Evolutionary conservation across 2,113 vertebrate genomes (phyloP).

Genomic region (Calyptomena viridis): DNA sequence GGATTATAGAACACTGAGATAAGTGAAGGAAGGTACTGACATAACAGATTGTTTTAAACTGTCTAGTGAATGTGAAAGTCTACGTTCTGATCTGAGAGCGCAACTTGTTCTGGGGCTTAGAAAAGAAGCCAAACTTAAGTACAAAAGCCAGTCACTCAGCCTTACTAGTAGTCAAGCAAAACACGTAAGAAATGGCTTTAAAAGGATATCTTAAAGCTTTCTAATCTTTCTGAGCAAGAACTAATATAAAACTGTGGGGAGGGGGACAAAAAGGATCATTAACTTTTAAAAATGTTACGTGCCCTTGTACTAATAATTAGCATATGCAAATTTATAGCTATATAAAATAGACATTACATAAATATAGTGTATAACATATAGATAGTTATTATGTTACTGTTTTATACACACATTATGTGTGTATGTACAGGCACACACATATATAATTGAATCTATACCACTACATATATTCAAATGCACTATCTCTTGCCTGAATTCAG

Average conservation of each 20-base stretch:
- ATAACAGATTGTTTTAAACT: neutral
- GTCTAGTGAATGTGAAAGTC: neutral
- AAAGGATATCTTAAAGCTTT: neutral
- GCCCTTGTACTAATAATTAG: neutral
- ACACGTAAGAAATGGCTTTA: neutral
- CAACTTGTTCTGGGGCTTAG: neutral
- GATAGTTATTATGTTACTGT: neutral
- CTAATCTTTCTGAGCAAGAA: neutral
- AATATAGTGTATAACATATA: fast-evolving
- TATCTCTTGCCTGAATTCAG: neutral
- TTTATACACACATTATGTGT: neutral
- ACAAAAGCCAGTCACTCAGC: neutral
- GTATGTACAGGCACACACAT: too few species aligned
- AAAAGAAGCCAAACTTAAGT: neutral
- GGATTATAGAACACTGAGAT: neutral
- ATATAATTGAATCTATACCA: neutral
- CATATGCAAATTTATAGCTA: neutral
- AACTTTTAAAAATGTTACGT: neutral
- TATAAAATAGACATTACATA: neutral
- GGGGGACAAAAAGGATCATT: neutral
- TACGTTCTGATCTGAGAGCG: neutral
- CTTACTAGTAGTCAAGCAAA: neutral
- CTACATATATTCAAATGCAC: neutral
- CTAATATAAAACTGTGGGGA: neutral
- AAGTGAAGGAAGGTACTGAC: neutral